phyloP scores from a whole-genome alignment of 2,888 invertebrate genomes.

The Lycocerus yunnanus region DNA sequence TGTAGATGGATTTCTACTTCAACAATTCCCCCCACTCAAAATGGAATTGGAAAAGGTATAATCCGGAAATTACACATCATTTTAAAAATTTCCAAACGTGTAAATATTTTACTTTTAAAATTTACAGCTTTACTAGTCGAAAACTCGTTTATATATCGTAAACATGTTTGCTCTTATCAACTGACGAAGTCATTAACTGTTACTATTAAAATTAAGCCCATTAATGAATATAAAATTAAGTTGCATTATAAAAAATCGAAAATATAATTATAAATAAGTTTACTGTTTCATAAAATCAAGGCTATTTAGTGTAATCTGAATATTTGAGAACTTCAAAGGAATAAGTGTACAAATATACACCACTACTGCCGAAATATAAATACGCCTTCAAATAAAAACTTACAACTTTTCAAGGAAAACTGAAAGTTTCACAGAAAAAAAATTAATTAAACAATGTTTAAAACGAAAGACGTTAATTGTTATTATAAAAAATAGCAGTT shows the following conservation, averaged over 20 bases:
- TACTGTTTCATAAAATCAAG: neutral
- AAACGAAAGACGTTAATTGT: neutral
- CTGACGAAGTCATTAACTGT: neutral
- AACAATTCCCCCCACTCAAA: neutral
- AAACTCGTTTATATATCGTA: neutral
- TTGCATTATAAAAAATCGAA: neutral
- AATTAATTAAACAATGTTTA: neutral
- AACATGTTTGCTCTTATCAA: neutral
- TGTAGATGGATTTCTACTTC: neutral
- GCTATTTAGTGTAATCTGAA: neutral
- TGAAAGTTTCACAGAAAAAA: neutral
- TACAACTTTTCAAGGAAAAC: neutral
- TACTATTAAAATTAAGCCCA: neutral
- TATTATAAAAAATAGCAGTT: neutral
- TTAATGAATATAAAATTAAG: neutral
- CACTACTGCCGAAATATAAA: neutral
- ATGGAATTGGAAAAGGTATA: neutral
- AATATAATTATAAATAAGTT: neutral
- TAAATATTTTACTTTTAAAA: neutral
- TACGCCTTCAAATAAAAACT: neutral
- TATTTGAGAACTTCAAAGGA: neutral
- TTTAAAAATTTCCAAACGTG: neutral
- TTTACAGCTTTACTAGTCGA: neutral
- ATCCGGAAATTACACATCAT: neutral
- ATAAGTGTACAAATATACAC: neutral